Percentiles rank a stretch among this genome's conserved stretches.
Conservation (phyloP, 2,888 invertebrate genomes). For the Sthenelais limicola region DNA sequence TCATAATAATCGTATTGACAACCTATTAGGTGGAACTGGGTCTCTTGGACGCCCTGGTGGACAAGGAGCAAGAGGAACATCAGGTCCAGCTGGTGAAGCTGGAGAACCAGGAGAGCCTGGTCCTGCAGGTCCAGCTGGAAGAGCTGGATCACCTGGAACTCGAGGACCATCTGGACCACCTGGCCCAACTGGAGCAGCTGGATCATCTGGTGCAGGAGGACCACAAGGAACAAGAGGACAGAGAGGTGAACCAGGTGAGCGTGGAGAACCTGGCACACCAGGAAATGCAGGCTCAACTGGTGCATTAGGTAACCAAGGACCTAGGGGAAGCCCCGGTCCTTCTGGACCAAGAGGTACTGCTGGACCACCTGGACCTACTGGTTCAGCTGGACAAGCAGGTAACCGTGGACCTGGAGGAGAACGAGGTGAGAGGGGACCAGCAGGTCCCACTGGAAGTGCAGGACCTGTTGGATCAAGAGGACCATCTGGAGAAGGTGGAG, state of each 20-base stretch:
- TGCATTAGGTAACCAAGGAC: conserved; percentile 22
- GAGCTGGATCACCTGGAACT: neutral
- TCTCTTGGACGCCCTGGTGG: conserved; percentile 18
- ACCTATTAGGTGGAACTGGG: conserved; percentile 4
- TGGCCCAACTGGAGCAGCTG: conserved; percentile 32
- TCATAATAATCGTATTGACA: neutral
- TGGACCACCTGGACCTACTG: conserved; percentile 44
- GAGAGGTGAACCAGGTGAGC: conserved; percentile 28
- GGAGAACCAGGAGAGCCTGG: conserved; percentile 42
- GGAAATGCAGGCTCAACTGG: conserved; percentile 54
- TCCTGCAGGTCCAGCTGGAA: neutral
- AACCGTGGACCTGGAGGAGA: conserved; percentile 48
- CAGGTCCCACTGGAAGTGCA: conserved; percentile 47
- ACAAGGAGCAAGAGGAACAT: conserved; percentile 40
- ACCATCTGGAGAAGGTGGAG: conserved; percentile 43
- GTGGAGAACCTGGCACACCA: conserved; percentile 49
- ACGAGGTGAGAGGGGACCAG: conserved; percentile 41
- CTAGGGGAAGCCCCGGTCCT: conserved; percentile 32
- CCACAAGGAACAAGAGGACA: conserved; percentile 37
- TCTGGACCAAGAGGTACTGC: conserved; percentile 4
- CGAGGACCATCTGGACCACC: neutral
- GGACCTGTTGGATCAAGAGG: conserved; percentile 47
- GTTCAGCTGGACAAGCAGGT: conserved; percentile 50
- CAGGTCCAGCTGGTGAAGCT: conserved; percentile 35
- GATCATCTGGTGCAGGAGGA: conserved; percentile 15